Base-by-base conservation (phyloP, 2,113 vertebrate genomes). In the Nesospiza acunhae region DNA sequence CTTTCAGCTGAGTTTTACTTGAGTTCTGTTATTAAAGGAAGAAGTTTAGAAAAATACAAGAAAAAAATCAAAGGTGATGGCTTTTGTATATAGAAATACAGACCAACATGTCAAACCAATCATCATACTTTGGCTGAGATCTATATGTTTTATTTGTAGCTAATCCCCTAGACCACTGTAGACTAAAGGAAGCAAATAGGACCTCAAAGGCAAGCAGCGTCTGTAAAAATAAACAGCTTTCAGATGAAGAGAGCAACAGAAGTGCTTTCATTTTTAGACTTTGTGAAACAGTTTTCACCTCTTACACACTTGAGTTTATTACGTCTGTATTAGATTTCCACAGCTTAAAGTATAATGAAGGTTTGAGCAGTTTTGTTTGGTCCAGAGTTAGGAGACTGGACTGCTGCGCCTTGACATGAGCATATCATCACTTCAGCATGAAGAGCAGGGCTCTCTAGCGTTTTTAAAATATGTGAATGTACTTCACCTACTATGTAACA, bases 101-200 rank as follows among this genome's bases (percentile, higher is more conserved):
- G 9, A 60, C 4, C 6, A 42, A 55, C 1, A 39, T 5, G 3
- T 66, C n/a, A 90, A 64, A 15, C 5, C 6, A 64, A n/a, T 47
- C 13, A 70, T 35, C 64, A 39, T 8, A 39, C 17, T 75, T 84
- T 2, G 1, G 17, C 39, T 7, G 4, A 69, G 19, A 14, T 87
- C 9, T 59, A 2, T 5, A 3, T 21, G 5, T 75, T 74, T 89
- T 59, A 68, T 44, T 22, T 0, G 0, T 41, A 49, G 4, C 11
- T 67, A 81, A 56, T 53, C 3, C 5, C 8, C 23, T 13, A 23
- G 14, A 44, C 7, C 42, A 41, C 52, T 68, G 21, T 10, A 47
- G 24, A 39, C 6, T 52, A 73, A 83, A 73, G 15, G 30, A 21
- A 76, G 19, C 13, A 89, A 78, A 78, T 58, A 52, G 1, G 4